Conservation (phyloP, 2,113 vertebrate genomes). For the Nanorana parkeri region DNA sequence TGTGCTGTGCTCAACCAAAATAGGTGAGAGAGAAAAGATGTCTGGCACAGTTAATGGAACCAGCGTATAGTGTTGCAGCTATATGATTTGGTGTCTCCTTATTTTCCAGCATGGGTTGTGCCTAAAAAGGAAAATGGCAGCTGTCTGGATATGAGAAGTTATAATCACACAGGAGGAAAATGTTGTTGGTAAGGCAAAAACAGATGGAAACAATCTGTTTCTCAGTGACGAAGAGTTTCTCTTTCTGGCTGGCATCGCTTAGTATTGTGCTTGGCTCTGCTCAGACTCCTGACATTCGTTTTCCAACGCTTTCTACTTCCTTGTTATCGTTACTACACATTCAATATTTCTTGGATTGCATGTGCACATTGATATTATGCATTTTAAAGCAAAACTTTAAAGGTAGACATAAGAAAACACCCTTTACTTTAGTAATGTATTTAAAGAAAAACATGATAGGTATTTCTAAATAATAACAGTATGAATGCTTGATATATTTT, state of each 20-base stretch:
- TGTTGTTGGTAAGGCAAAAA: background rate
- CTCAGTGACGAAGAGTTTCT: conserved; percentile 37
- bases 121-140: conserved; percentile 22
- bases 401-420: background rate
- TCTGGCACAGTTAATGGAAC: conserved; percentile 15
- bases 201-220: conserved; percentile 39
- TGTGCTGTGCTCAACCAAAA: background rate
- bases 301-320: conserved; percentile 21
- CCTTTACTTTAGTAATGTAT: too few relatives aligned
- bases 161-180: conserved; percentile 1
- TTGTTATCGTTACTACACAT: conserved; percentile 14
- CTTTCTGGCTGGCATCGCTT: conserved; percentile 17
- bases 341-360: conserved; percentile 3
- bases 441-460: too few relatives aligned
- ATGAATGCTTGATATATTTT: too few relatives aligned
- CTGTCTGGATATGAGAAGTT: conserved; percentile 5
- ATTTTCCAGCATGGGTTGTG: background rate
- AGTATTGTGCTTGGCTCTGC: conserved; percentile 32
- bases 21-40: background rate
- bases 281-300: background rate
- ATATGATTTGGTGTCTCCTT: background rate
- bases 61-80: background rate
- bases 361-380: background rate
- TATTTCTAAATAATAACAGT: too few relatives aligned
- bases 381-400: too few relatives aligned